Percentiles rank a stretch among this genome's conserved stretches.
Evolutionary conservation across 2,888 invertebrate genomes (phyloP).

Genomic region (Itoplectis maculator): DNA sequence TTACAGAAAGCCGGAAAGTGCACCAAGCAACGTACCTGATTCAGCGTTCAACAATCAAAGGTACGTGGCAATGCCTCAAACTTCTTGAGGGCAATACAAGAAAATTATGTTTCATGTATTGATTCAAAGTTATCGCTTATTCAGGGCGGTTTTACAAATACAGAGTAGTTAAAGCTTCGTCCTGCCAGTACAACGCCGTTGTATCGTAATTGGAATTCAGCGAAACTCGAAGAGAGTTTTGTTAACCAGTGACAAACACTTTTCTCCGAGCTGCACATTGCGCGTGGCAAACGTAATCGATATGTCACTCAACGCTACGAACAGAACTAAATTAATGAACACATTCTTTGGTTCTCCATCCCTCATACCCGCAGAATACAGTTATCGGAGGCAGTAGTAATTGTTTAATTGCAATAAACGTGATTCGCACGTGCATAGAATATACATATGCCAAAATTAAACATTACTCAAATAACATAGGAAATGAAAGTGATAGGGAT

Average conservation of each 20-base stretch:
- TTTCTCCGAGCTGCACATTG: neutral
- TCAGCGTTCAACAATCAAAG: conserved; percentile 75
- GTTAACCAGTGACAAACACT: neutral
- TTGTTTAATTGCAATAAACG: neutral
- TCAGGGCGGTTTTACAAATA: conserved; percentile 10
- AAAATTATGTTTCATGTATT: neutral
- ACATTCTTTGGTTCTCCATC: neutral
- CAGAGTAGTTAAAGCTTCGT: neutral
- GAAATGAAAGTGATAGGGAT: neutral
- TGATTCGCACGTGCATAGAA: neutral
- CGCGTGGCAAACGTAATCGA: neutral
- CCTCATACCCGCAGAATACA: no score
- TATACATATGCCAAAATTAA: neutral
- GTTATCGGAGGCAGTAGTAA: neutral
- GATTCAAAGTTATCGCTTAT: no score
- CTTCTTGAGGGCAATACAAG: neutral
- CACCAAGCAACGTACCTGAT: conserved; percentile 68
- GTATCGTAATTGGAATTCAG: neutral
- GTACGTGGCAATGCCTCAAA: conserved; percentile 60
- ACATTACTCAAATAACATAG: neutral
- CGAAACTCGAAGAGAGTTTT: neutral
- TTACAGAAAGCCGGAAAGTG: conserved; percentile 72
- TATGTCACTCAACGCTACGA: neutral
- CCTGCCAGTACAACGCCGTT: neutral
- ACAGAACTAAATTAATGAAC: neutral